Evolutionary conservation across 1,140 invertebrate genomes (phyloP).

Genomic region (Oncopodura yosiiana): DNA sequence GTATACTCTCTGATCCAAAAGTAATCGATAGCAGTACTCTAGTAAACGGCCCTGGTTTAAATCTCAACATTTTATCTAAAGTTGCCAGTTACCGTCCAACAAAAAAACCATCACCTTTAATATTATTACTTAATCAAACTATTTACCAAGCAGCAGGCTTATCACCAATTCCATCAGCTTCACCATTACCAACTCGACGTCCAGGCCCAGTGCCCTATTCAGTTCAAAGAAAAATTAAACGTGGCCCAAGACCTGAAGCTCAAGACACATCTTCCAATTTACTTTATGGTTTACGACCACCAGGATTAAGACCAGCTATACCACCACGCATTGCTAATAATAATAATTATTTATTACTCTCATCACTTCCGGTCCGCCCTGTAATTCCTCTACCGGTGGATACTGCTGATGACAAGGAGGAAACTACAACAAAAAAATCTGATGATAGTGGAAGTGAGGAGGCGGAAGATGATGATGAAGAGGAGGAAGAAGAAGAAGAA

Average conservation of each 20-base stretch:
- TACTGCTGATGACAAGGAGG: background rate
- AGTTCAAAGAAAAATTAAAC: constrained; percentile 21
- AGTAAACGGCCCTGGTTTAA: constrained; percentile 5
- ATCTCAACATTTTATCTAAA: constrained; percentile 24
- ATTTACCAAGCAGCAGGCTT: background rate
- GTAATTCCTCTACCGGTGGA: too few species aligned
- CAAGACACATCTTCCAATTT: background rate
- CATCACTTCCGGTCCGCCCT: background rate
- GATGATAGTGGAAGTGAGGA: too few species aligned
- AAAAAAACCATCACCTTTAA: background rate
- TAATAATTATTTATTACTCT: constrained; percentile 16
- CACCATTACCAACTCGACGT: too few species aligned
- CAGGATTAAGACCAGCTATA: constrained; percentile 17
- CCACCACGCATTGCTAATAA: constrained; percentile 13
- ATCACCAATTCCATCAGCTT: background rate
- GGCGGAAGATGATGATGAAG: background rate
- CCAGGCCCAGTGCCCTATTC: constrained; percentile 7
- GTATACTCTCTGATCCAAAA: background rate
- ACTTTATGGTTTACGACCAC: constrained; percentile 2
- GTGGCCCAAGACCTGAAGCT: constrained; percentile 16
- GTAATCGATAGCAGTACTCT: background rate
- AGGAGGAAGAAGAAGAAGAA: constrained; percentile 3
- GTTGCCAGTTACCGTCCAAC: constrained; percentile 8
- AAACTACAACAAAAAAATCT: too few species aligned
- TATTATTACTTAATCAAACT: constrained; percentile 2